Evolutionary conservation across 1,140 invertebrate genomes (phyloP).

Genomic region (Calliopsis andreniformis): DNA sequence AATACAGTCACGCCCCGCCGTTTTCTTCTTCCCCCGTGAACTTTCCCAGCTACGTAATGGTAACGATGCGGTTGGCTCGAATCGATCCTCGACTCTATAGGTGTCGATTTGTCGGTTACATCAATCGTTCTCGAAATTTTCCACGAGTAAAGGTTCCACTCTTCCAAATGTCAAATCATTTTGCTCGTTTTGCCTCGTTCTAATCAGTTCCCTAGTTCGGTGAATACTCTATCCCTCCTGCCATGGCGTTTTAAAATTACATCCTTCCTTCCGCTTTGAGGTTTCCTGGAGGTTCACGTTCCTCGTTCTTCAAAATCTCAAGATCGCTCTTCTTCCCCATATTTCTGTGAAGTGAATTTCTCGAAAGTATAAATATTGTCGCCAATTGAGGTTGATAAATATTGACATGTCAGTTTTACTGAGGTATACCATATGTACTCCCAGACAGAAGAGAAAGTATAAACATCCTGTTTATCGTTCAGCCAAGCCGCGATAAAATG

Average conservation of each 20-base stretch:
- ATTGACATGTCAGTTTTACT: no score
- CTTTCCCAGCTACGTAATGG: constrained; percentile 50
- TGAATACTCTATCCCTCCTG: no score
- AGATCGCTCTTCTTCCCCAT: no score
- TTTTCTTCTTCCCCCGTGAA: constrained; percentile 62
- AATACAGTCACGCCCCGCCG: constrained; percentile 63
- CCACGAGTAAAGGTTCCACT: background rate
- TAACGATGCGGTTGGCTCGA: constrained; percentile 50
- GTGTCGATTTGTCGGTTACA: constrained; percentile 7
- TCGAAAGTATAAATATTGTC: no score
- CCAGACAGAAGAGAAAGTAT: background rate
- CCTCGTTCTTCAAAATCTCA: no score
- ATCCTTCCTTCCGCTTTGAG: no score
- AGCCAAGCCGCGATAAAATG: constrained; percentile 50
- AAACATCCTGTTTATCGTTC: constrained; percentile 49
- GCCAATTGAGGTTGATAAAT: no score
- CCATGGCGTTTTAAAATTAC: no score
- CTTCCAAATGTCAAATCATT: background rate
- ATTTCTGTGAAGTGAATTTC: no score
- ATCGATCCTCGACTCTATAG: constrained; percentile 51
- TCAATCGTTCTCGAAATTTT: constrained; percentile 20
- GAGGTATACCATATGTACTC: no score
- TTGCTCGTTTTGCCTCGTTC: background rate
- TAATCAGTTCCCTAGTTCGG: no score
- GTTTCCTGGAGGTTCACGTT: no score